Base-by-base conservation (phyloP, 2,888 invertebrate species). In the Pristionchus fissidentatus region DNA sequence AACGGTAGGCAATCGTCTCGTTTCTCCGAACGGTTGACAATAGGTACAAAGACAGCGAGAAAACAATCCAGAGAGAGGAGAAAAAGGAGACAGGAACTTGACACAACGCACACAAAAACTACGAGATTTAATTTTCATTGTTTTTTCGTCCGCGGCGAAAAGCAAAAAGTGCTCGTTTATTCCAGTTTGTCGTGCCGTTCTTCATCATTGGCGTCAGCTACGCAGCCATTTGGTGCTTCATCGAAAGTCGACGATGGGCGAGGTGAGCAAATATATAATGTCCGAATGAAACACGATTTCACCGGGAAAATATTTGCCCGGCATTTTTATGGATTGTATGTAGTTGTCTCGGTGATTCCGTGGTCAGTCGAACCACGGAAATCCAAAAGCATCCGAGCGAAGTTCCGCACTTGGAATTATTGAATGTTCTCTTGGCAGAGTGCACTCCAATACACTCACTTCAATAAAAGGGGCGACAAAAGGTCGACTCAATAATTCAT, bases 161-260 rank as follows among this genome's bases (percentile, higher is more conserved):
- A 15, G 19, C 19, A 49, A 15, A 49, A 15, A 49, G 10, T 15
- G 29, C 29, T 62, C 29, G 15, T 22, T 15, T 57, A 38, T 87
- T 90, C 73, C 84, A 99, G 94, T 98, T 98, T 92, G 95, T 97
- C 77, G 94, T 98, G 87, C 98, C 99, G 3, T 97, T 98, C 93
- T 94, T 95, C 86, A 95, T 98, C 87, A 98, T 98, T 91, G 96
- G 96, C 13, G 95, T 97, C 92, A 97, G 97, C 93, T 99, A 99
- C 93, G 95, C 96, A 19, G 95, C 96, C 93, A 97, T 99, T 49
- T 97, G 97, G 84, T 75, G 84, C n/a, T 92, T 91, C 84, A 83
- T 92, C 35, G 86, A 87, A 43, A 86, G 84, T 29, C 84, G 78
- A 66, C 84, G 83, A 70, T 83, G 84, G 82, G 62, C 52, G 29